phyloP scores from a whole-genome alignment of 2,797 vertebrate species.

The Eleutherodactylus coqui region DNA sequence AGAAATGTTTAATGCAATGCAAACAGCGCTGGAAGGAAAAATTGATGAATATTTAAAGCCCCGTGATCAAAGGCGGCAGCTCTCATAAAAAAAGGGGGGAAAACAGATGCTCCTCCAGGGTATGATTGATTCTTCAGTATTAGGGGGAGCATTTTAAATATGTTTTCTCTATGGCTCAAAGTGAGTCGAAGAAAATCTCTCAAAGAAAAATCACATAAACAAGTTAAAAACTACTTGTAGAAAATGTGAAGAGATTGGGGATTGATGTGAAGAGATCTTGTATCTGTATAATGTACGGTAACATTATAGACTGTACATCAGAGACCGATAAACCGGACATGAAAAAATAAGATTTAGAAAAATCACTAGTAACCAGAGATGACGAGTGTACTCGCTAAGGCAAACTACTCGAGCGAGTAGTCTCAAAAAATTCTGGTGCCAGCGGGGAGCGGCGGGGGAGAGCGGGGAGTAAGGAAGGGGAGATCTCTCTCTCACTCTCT shows the following conservation, averaged over 20 bases:
- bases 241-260: not conserved
- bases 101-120: not conserved
- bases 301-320: no score
- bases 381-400: no score
- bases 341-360: not conserved
- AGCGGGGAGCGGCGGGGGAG: no score
- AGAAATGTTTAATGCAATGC: conserved; percentile 28
- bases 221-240: not conserved
- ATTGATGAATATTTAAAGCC: conserved; percentile 36
- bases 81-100: conserved; percentile 3
- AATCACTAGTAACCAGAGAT: no score
- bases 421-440: no score
- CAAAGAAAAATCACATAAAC: not conserved
- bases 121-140: conserved; percentile 9
- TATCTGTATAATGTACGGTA: not conserved
- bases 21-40: conserved; percentile 18
- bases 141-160: conserved; percentile 10
- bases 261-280: not conserved
- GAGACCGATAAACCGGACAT: not conserved
- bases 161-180: not conserved
- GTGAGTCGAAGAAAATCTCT: not conserved
- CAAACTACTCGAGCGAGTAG: no score
- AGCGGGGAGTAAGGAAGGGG: no score
- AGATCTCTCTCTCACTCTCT: no score
- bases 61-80: conserved; percentile 26